These are phyloP conservation scores for Brachyhypopomus occidentalis DNA, from an alignment of 2,113 vertebrate genomes.

Conservation along the genomic window DNA sequence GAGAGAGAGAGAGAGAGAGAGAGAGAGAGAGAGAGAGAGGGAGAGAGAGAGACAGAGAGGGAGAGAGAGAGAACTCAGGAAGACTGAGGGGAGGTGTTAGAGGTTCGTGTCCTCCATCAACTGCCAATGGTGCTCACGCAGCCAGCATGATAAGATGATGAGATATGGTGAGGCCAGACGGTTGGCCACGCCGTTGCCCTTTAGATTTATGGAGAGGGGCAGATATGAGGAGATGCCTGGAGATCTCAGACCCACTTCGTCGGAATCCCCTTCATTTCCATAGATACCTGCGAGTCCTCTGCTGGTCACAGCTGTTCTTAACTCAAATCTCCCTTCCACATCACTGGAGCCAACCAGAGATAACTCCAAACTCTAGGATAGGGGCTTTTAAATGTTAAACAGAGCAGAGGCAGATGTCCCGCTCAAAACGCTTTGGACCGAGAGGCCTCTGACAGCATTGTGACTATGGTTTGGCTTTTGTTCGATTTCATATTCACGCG, in stretches of 20 bases:
- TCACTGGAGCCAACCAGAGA: constrained; percentile 13
- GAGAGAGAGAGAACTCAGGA: constrained; percentile 26
- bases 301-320: constrained; percentile 22
- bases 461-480: neutral
- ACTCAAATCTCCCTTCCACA: constrained; percentile 2
- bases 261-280: constrained; percentile 66
- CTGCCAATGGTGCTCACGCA: constrained; percentile 57
- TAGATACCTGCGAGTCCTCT: constrained; percentile 68
- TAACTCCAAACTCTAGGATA: constrained; percentile 28
- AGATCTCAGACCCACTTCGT: constrained; percentile 53
- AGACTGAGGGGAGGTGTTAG: neutral
- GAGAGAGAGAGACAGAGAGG: constrained; percentile 39
- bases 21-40: too few species aligned
- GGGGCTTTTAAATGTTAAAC: constrained; percentile 41
- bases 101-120: constrained; percentile 47
- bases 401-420: constrained; percentile 11
- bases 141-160: constrained; percentile 64
- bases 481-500: neutral
- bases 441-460: neutral
- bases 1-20: too few species aligned
- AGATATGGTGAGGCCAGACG: constrained; percentile 72
- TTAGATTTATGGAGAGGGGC: constrained; percentile 77
- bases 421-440: constrained; percentile 37
- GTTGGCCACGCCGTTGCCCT: constrained; percentile 61
- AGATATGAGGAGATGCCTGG: constrained; percentile 62